Base-by-base conservation (phyloP, 2,888 invertebrate species). In the Epinotia bilunana region DNA sequence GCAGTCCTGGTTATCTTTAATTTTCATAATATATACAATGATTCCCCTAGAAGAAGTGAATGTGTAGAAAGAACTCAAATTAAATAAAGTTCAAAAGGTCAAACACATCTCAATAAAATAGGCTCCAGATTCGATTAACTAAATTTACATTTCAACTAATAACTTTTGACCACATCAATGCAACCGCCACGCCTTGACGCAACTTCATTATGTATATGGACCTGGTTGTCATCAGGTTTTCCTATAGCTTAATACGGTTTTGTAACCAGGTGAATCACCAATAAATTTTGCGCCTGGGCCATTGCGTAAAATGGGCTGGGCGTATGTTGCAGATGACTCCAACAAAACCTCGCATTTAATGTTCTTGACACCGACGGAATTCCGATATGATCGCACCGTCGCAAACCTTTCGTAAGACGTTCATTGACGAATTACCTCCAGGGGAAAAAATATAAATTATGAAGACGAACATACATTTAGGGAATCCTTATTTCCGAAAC, bases 251-350 rank as follows among this genome's bases (percentile, higher is more conserved):
- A 65, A 71, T 55, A 74, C 28, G 60, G 64, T 74, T 74, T 74
- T 69, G 74, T 60, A 74, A 71, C 58, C 58, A 46, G 79, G 78
- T 86, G 84, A 83, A 82, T 86, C 82, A 85, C 80, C 83, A 83
- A 83, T 83, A 78, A 78, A 78, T 79, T 79, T 76, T 83, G 79
- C 81, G 82, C 80, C 83, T 85, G 80, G 83, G 85, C 81, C 82
- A 81, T 91, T 91, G 81, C 86, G 80, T 83, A 88, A 90, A 79
- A 80, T 86, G 86, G 88, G 87, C 84, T 86, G 82, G 88, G 85
- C 77, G 81, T 83, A 80, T 78, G 79, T 84, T 85, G 82, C 82
- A 79, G 83, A 84, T 84, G 81, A 84, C 86, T 84, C 83, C 83
- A 81, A 90, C 85, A 87, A 88, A 60, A 86, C 83, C 84, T 79